A percentile compares a stretch with the other conserved stretches of the same genome.
Conservation (phyloP, 2,797 vertebrate species). For the Acrossocheilus fasciatus region DNA sequence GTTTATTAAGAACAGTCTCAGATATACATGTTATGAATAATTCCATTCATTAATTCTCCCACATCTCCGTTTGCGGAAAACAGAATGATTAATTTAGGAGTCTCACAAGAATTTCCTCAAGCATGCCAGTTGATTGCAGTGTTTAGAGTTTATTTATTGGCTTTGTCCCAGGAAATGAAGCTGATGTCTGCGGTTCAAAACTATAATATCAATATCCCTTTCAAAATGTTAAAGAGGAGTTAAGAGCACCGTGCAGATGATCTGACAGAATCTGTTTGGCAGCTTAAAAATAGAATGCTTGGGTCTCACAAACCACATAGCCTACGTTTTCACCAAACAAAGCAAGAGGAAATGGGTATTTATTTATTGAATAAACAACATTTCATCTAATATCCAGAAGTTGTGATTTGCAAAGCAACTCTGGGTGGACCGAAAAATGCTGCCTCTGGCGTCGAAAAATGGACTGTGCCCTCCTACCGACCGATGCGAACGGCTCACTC, state of each 20-base stretch:
- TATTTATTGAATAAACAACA: conserved; percentile 11
- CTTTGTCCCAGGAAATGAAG: conserved; percentile 70
- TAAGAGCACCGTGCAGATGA: background rate
- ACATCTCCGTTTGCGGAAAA: conserved; percentile 81
- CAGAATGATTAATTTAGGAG: conserved; percentile 85
- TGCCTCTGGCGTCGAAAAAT: conserved; percentile 73
- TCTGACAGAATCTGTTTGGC: background rate
- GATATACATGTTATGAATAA: conserved; percentile 84
- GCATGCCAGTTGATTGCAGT: conserved; percentile 84
- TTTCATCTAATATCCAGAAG: background rate
- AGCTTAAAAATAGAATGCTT: background rate
- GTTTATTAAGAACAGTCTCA: conserved; percentile 81
- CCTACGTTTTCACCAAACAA: background rate
- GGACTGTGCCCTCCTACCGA: conserved; percentile 69
- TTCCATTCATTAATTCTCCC: conserved; percentile 85
- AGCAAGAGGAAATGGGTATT: background rate
- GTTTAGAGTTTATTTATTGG: conserved; percentile 82
- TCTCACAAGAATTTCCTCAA: conserved; percentile 82
- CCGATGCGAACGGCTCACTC: conserved; percentile 61
- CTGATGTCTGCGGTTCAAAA: conserved; percentile 68
- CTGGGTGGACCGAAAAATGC: conserved; percentile 58
- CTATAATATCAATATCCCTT: conserved; percentile 69
- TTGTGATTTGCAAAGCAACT: conserved; percentile 63
- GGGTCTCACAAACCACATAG: background rate
- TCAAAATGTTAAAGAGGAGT: background rate